phyloP scores from a whole-genome alignment of 2,888 invertebrate species.

The Xestoiulus laeticollis region DNA sequence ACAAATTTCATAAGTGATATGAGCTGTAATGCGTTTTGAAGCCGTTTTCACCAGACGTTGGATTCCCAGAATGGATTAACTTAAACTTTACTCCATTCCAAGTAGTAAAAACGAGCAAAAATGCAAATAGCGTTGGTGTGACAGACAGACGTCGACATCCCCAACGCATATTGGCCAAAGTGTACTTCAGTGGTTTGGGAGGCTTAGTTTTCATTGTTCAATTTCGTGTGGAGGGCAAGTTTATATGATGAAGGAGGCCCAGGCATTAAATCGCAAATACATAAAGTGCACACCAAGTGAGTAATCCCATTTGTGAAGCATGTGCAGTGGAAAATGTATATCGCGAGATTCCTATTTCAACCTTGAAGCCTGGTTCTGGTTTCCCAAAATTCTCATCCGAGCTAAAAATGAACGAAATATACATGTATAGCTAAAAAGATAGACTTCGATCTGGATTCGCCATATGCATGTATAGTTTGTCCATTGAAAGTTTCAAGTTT shows the following conservation, averaged over 20 bases:
- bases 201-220: conserved; percentile 19
- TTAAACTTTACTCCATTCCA: not conserved
- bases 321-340: not conserved
- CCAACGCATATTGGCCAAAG: not conserved
- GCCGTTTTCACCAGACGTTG: conserved; percentile 30
- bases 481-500: not conserved
- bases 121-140: conserved; percentile 27
- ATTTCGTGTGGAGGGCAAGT: not conserved
- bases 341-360: not conserved
- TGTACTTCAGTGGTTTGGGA: not conserved
- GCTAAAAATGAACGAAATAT: not conserved
- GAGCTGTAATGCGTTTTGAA: conserved; percentile 28
- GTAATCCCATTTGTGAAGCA: not conserved
- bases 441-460: not conserved
- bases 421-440: not conserved
- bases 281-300: not conserved
- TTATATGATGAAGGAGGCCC: not conserved
- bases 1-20: conserved; percentile 39
- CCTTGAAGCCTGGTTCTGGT: not conserved
- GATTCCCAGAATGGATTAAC: conserved; percentile 34
- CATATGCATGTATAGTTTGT: not conserved
- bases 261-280: not conserved
- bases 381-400: not conserved
- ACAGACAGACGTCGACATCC: conserved; percentile 21
- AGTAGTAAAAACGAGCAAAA: not conserved